Conservation (phyloP, 1,140 invertebrate genomes). For the Drosophila micromelanica region DNA sequence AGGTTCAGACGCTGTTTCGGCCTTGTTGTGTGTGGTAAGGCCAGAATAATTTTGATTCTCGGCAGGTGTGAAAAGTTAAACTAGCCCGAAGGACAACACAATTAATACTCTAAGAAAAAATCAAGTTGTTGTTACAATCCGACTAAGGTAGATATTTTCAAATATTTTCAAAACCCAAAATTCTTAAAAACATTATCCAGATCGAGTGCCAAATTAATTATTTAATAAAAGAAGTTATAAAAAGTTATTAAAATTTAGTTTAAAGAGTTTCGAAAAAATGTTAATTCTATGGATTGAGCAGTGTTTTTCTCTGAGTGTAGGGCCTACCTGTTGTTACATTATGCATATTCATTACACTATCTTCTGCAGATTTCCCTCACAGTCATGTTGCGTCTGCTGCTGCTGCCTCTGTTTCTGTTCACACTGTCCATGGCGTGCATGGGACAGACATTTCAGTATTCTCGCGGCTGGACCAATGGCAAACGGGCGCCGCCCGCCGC, state of each 20-base stretch:
- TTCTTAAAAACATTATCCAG: too few relatives aligned
- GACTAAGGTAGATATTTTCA: too few relatives aligned
- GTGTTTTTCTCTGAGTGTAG: too few relatives aligned
- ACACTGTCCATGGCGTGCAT: conserved; percentile 72
- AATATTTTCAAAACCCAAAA: too few relatives aligned
- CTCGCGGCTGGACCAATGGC: conserved; percentile 90
- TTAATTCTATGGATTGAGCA: too few relatives aligned
- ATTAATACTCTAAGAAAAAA: too few relatives aligned
- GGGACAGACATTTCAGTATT: conserved; percentile 90
- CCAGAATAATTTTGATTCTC: conserved; percentile 9
- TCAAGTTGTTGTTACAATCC: too few relatives aligned
- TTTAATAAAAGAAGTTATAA: too few relatives aligned
- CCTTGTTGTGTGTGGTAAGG: conserved; percentile 35
- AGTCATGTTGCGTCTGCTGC: conserved; percentile 68
- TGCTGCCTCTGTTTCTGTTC: conserved; percentile 73
- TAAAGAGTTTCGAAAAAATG: background rate
- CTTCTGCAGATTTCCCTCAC: conserved; percentile 1
- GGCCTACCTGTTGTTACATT: too few relatives aligned
- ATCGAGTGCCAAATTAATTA: too few relatives aligned
- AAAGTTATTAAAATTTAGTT: too few relatives aligned
- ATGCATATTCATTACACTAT: background rate
- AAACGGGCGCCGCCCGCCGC: conserved; percentile 85
- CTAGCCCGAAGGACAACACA: too few relatives aligned
- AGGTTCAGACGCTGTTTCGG: conserved; percentile 50
- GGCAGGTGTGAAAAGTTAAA: conserved; percentile 23